These are phyloP conservation scores for Triops longicaudatus DNA, from an alignment of 1,140 invertebrate species.

Conservation along the genomic window DNA sequence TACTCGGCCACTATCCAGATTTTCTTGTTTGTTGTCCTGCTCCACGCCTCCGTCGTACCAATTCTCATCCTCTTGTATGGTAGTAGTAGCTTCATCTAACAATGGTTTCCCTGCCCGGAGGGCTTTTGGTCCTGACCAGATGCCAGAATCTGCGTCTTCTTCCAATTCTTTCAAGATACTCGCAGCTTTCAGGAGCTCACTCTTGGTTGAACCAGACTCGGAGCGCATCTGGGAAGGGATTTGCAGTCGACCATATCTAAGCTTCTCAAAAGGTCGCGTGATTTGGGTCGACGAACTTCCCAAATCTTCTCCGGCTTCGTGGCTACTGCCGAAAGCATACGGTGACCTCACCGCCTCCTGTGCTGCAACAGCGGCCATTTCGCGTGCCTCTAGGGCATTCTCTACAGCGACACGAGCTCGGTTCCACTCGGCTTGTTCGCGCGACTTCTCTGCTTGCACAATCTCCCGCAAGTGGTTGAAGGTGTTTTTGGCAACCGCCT, in stretches of 20 bases:
- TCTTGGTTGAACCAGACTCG: not conserved
- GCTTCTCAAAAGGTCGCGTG: not conserved
- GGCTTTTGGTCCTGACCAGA: not conserved
- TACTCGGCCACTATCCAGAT: not conserved
- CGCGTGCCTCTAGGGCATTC: not conserved
- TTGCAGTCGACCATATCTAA: not conserved
- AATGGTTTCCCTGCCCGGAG: not conserved
- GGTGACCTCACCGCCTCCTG: conserved; percentile 10
- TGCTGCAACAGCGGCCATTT: not conserved
- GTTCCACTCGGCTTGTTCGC: conserved; percentile 48
- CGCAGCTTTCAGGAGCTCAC: not conserved
- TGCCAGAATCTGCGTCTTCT: not conserved
- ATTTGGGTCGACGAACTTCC: not conserved
- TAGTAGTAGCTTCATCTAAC: not conserved
- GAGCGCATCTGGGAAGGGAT: not conserved
- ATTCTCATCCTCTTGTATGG: not conserved
- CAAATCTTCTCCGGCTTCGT: not conserved
- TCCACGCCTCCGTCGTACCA: not conserved
- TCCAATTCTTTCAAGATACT: not conserved
- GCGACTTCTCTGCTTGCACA: conserved; percentile 53
- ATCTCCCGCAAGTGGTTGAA: conserved; percentile 54
- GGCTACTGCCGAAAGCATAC: not conserved
- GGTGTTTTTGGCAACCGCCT: conserved; percentile 44
- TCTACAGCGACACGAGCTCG: not conserved
- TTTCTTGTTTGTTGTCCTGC: not conserved